phyloP scores from a whole-genome alignment of 2,113 vertebrate species.

The Pelodiscus sinensis region DNA sequence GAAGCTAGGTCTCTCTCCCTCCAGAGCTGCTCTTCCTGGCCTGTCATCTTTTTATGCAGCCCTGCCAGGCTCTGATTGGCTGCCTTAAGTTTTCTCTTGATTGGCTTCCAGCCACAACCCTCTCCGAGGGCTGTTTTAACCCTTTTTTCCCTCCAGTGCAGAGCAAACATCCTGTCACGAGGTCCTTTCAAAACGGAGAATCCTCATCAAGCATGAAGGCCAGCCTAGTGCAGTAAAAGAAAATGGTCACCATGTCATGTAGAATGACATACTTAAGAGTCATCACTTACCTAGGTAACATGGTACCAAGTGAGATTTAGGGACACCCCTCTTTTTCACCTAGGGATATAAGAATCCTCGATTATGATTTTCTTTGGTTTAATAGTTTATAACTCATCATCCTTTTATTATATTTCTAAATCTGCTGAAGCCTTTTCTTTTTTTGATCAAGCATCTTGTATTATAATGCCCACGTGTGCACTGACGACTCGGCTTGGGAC shows the following conservation, averaged over 20 bases:
- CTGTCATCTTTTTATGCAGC: no score
- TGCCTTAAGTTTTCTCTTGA: no score
- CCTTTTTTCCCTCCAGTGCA: no score
- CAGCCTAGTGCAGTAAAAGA: neutral
- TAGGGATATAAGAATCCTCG: neutral
- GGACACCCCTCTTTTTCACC: neutral
- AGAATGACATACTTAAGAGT: neutral
- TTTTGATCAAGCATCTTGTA: neutral
- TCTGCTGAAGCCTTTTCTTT: fast-evolving
- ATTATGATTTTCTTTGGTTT: neutral
- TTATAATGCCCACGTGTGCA: neutral
- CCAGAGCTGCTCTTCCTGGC: no score
- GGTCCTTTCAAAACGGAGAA: neutral
- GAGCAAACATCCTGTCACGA: no score
- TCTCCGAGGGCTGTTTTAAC: no score
- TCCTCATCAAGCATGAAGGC: neutral
- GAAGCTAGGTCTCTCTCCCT: no score
- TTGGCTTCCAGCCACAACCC: no score
- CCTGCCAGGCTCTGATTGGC: no score
- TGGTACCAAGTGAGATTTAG: neutral
- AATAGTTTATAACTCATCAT: neutral
- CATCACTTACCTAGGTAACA: neutral
- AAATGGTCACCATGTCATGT: neutral
- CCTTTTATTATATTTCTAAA: neutral
- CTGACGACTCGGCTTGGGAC: neutral